These are phyloP conservation scores for Agrochola macilenta DNA, from an alignment of 2,888 invertebrate genomes.

Conservation along the genomic window DNA sequence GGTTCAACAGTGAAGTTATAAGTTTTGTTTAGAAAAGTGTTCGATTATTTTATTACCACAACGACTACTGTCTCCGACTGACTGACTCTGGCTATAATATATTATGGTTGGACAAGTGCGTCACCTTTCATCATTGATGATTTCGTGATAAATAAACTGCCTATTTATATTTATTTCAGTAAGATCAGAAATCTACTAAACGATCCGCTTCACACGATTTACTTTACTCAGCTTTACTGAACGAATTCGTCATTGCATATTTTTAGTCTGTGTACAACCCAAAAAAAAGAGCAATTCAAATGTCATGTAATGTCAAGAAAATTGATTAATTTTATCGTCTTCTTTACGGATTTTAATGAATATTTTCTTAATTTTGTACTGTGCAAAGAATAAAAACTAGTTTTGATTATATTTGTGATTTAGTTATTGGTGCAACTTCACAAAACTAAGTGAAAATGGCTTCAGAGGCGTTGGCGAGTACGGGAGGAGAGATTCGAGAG, in stretches of 20 bases:
- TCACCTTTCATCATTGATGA: not conserved
- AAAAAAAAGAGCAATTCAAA: slow-evolving; percentile 37
- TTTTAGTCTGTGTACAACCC: slow-evolving; percentile 24
- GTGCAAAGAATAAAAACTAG: slow-evolving; percentile 20
- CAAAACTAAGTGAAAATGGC: slow-evolving; percentile 74
- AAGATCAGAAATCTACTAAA: not conserved
- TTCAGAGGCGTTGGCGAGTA: slow-evolving; percentile 78
- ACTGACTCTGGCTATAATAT: not conserved
- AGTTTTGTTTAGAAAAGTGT: slow-evolving; percentile 18
- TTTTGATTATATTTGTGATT: slow-evolving; percentile 25
- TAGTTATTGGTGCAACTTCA: slow-evolving; percentile 18
- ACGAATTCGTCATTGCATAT: not conserved
- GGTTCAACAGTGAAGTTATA: slow-evolving; percentile 6
- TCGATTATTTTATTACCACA: not conserved
- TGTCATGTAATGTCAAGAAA: slow-evolving; percentile 47
- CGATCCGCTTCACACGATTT: not conserved
- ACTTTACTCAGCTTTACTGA: slow-evolving; percentile 24
- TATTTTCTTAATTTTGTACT: slow-evolving; percentile 38
- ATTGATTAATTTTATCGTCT: slow-evolving; percentile 58
- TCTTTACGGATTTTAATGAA: slow-evolving; percentile 31
- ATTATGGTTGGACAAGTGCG: not conserved
- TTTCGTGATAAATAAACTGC: not conserved
- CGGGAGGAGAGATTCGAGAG: slow-evolving; percentile 83
- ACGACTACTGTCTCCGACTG: not conserved
- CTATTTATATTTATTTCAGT: not conserved